These are phyloP conservation scores for Antheraea yamamai DNA, from an alignment of 2,888 invertebrate species.

Conservation along the genomic window DNA sequence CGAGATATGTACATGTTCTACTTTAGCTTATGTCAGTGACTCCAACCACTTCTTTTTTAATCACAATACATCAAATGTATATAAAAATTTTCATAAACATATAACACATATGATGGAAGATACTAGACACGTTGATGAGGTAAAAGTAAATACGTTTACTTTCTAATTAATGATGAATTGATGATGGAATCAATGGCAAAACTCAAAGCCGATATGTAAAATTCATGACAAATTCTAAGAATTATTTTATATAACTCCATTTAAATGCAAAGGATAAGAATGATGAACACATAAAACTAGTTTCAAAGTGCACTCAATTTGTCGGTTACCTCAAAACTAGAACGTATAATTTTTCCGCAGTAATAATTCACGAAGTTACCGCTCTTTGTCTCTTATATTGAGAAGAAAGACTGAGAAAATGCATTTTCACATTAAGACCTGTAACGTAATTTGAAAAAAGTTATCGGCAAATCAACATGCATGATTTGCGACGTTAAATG, in stretches of 20 bases:
- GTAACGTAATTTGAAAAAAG: neutral
- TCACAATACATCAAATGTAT: no score
- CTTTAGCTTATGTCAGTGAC: no score
- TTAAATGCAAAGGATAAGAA: slow-evolving; percentile 3
- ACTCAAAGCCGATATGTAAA: neutral
- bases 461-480: neutral
- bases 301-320: slow-evolving; percentile 13
- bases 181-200: neutral
- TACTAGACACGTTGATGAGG: no score
- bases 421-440: neutral
- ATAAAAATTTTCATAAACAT: no score
- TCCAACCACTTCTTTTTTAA: no score
- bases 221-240: neutral
- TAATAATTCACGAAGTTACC: slow-evolving; percentile 14
- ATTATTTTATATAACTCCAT: neutral
- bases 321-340: slow-evolving; percentile 11
- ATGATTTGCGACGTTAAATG: neutral
- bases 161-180: neutral
- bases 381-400: slow-evolving; percentile 5
- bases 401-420: slow-evolving; percentile 2
- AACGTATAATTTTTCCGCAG: slow-evolving; percentile 12
- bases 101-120: no score
- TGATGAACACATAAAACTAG: neutral
- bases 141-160: no score
- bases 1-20: no score